Evolutionary conservation across 35 echinoderm and acorn worm genomes (phyloP), one percentile per base, ranked within the genome.

Genomic region (Amphiura filiformis): DNA sequence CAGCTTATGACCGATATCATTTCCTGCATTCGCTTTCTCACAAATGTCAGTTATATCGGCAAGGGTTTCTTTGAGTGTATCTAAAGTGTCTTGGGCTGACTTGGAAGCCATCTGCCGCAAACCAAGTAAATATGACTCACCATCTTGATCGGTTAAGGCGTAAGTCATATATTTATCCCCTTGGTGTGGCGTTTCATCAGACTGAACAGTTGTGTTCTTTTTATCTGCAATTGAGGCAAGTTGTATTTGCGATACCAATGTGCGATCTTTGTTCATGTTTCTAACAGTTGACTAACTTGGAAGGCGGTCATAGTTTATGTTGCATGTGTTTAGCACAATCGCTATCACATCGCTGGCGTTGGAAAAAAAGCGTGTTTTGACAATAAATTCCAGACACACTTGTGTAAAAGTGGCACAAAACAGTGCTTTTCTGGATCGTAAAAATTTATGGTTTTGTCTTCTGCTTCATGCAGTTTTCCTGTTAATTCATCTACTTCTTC

Each of bases 61-160:
- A 35, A 44, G 38, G 0, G 42, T 88, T 32, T 47, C 38, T 34
- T 79, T 79, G 0, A 79, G 28, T 32, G 86, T 80, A 15, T 79
- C 39, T 22, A 88, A 76, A 14, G 86, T 79, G 26, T 88, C 37
- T 44, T 80, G 37, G 34, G 86, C 86, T 1, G 76, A 80, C 49
- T 88, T 88, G 1, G 86, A 79, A 13, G 76, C 86, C 77, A 88
- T 79, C 22, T 87, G 37, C 30, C 86, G 26, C 26, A 88, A 47
- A 39, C 77, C 86, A 32, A 80, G 18, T 4, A 88, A 23, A 88
- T 56, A 34, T 39, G 36, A 17, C 7, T 80, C 42, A 13, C 76
- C 76, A 12, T 88, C 86, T 34, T 79, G 37, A 33, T 88, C 86
- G 7, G 76, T 87, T 13, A 57, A n/a, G 9, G 86, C 41, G 40